Evolutionary conservation across 2,888 invertebrate genomes (phyloP), one percentile per base, ranked within the genome.

Genomic region (Eristalis arbustorum): DNA sequence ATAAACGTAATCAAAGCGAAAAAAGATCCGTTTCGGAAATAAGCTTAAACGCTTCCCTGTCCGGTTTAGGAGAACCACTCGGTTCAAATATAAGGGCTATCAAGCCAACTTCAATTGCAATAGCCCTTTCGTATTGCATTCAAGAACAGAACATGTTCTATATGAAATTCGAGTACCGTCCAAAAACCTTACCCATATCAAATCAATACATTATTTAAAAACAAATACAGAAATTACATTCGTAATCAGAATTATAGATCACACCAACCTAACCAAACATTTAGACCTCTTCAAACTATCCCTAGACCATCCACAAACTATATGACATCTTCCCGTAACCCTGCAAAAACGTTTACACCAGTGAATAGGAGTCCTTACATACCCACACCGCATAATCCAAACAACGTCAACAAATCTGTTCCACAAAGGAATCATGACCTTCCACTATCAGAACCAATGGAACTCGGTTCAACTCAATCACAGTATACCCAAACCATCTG

Each of bases 21-120:
- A 61, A 69, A 25, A 34, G 63, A 64, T 4, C 42, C 85, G 0
- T 66, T 34, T 25, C 77, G 0, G 88, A 88, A 79, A 87, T 88
- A 80, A 88, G 82, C 40, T 37, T 84, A 59, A 88, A 88, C 31
- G 25, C 72, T 11, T 88, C 88, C 34, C 22, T 88, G 18, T 78
- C 57, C 1, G 88, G 88, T 3, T 57, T 88, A 23, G 83, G 66
- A 56, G 88, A 85, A 81, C 88, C 88, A 11, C 14, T 85, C 1
- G 81, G 88, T 10, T 88, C 88, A 5, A 84, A 63, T 3, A 84
- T 88, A 37, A 80, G 84, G 68, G 84, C 88, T 22, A 89, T 87
- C 80, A 80, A 76, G 61, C 85, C 88, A n/a, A 28, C 37, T 14
- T 78, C 83, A 0, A 22, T 89, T 8, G 72, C 83, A 13, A 74